Percentiles rank a stretch among this genome's conserved stretches.
These are phyloP conservation scores for Patella depressa DNA, from an alignment of 2,888 invertebrate genomes.

Conservation along the genomic window DNA sequence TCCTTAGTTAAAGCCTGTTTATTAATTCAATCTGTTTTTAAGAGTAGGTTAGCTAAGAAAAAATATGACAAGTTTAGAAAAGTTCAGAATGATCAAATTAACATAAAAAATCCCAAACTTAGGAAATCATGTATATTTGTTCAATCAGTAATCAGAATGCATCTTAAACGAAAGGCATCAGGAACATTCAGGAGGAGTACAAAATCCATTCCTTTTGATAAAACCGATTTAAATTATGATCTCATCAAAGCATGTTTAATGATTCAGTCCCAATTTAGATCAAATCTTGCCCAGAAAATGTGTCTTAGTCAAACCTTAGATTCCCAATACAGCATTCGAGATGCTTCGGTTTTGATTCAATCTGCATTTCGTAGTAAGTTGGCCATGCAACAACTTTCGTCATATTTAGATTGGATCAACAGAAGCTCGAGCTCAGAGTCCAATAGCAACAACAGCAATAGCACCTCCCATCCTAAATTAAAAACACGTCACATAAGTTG, in stretches of 20 bases:
- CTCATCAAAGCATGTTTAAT: slow-evolving; percentile 3
- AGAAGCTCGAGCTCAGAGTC: not conserved
- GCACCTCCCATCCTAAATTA: not conserved
- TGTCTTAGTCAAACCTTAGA: not conserved
- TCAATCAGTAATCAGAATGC: not conserved
- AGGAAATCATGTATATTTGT: not conserved
- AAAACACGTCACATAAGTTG: not conserved
- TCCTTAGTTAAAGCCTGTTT: slow-evolving; percentile 1
- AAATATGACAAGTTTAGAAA: slow-evolving; percentile 5
- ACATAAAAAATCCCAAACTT: not conserved
- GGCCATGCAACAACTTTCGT: not conserved
- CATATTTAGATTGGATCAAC: slow-evolving; percentile 6
- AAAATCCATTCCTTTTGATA: not conserved
- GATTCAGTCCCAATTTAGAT: not conserved
- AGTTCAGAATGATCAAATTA: slow-evolving; percentile 2
- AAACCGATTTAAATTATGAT: slow-evolving; percentile 3
- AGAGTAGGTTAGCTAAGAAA: not conserved
- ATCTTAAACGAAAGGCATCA: not conserved
- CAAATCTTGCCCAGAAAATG: slow-evolving; percentile 10
- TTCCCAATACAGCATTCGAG: not conserved
- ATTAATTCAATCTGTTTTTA: slow-evolving; percentile 1
- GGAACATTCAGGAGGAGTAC: not conserved
- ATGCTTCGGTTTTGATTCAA: slow-evolving; percentile 1
- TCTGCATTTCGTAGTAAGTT: slow-evolving; percentile 1
- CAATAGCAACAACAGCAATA: not conserved